phyloP scores from a whole-genome alignment of 2,888 invertebrate genomes.

The Sphaerophoria taeniata region DNA sequence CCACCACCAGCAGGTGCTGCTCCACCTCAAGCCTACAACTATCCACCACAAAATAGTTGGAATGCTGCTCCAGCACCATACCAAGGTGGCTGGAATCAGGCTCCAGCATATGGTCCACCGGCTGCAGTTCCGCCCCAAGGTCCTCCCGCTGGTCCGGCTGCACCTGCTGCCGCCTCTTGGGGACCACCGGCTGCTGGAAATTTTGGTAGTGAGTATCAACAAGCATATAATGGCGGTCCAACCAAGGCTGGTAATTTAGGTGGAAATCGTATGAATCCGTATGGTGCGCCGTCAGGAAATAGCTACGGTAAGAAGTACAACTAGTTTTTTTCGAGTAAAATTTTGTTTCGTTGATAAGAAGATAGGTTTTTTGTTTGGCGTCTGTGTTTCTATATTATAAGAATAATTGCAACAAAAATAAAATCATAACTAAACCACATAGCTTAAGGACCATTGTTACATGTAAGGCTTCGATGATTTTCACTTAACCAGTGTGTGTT shows the following conservation, averaged over 20 bases:
- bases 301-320: conserved; percentile 78
- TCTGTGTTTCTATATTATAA: neutral
- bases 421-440: neutral
- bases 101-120: conserved; percentile 75
- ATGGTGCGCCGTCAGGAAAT: conserved; percentile 78
- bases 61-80: conserved; percentile 76
- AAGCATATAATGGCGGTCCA: conserved; percentile 92
- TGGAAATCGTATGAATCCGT: conserved; percentile 88
- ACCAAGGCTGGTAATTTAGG: conserved; percentile 88
- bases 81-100: conserved; percentile 70
- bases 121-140: conserved; percentile 76
- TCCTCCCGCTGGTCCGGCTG: conserved; percentile 66
- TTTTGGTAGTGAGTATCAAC: conserved; percentile 88
- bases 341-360: conserved; percentile 9
- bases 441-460: neutral
- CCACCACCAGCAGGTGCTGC: conserved; percentile 76
- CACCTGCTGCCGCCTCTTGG: conserved; percentile 72
- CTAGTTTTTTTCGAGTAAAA: conserved; percentile 54
- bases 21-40: conserved; percentile 68
- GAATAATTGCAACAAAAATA: conserved; percentile 8
- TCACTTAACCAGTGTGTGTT: conserved; percentile 6
- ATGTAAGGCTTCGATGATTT: neutral
- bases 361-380: conserved; percentile 3
- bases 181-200: conserved; percentile 52
- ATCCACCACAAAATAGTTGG: conserved; percentile 71